Evolutionary conservation across 2,797 vertebrate genomes (phyloP).

Genomic region (Acipenser oxyrinchus): DNA sequence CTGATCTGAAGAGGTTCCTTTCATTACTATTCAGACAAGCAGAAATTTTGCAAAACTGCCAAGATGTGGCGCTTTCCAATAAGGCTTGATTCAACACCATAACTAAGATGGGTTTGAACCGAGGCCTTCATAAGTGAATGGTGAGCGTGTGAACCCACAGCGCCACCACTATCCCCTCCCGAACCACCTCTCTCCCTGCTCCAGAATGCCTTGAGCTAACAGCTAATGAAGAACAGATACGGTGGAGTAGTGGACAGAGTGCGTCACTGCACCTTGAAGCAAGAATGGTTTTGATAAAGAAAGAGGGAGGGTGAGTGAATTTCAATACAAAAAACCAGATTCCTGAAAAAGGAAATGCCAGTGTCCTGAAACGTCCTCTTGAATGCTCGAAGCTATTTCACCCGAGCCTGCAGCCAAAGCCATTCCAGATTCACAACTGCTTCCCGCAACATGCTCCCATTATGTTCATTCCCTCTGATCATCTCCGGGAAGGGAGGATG

Average conservation of each 20-base stretch:
- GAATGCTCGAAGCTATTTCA: constrained; percentile 3
- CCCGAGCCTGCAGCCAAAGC: constrained; percentile 31
- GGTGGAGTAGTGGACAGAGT: constrained; percentile 8
- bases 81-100: no score
- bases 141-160: no score
- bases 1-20: no score
- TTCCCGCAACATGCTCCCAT: constrained; percentile 44
- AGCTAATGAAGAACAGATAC: no score
- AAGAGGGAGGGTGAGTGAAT: neutral
- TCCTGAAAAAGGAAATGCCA: constrained; percentile 21
- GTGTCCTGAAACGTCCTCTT: constrained; percentile 14
- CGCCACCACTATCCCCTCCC: no score
- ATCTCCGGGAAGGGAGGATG: constrained; percentile 45
- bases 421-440: constrained; percentile 53
- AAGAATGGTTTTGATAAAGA: constrained; percentile 29
- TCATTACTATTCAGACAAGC: no score
- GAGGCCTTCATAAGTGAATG: no score
- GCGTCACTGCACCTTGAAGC: neutral
- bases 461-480: constrained; percentile 56
- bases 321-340: constrained; percentile 1
- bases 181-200: no score
- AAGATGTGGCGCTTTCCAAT: no score
- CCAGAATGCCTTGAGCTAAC: no score
- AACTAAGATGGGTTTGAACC: no score
- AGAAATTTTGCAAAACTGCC: no score